Base-by-base conservation (phyloP, 2,113 vertebrate species). In the Egretta garzetta region DNA sequence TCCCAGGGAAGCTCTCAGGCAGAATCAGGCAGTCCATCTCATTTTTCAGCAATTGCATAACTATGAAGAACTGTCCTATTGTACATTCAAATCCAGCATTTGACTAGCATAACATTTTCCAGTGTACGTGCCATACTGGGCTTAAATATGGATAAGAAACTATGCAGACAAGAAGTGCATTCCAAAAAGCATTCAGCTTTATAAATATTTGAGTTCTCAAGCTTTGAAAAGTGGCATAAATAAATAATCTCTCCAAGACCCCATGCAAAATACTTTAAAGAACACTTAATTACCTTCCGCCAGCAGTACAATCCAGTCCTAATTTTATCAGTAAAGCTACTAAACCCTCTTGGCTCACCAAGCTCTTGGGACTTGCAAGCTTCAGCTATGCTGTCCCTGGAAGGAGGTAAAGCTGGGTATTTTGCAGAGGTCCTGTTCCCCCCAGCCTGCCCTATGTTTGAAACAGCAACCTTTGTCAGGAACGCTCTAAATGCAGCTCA, bases 131-230 rank as follows among this genome's bases (percentile, higher is more conserved):
- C 96, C 97, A 96, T 74, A 87, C 22, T 35, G 50, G 80, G 58
- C 56, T 95, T 89, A 93, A 96, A 80, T 66, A 90, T 32, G 90
- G 88, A 84, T 90, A 95, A 94, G 93, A 93, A 98, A 96, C 85
- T 92, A 97, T 84, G 90, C 72, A 96, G 96, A 97, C 94, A 75
- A 52, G 17, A 27, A 88, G 5, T 27, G 22, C 55, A 80, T 83
- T 97, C 94, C 95, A 97, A 95, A 90, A 94, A 91, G 35, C 72
- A 91, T 96, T 93, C 80, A 73, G 80, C 24, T 94, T 98, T 90
- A 94, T 86, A 96, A 97, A 96, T 90, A 96, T 72, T 96, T 80
- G 77, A 88, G 64, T 88, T 92, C 64, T 86, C 32, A 45, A 77
- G 47, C 77, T 96, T 91, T 83, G 87, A 86, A 81, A 93, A 96